Evolutionary conservation across 2,797 vertebrate species (phyloP).

Genomic region (Uromys caudimaculatus): DNA sequence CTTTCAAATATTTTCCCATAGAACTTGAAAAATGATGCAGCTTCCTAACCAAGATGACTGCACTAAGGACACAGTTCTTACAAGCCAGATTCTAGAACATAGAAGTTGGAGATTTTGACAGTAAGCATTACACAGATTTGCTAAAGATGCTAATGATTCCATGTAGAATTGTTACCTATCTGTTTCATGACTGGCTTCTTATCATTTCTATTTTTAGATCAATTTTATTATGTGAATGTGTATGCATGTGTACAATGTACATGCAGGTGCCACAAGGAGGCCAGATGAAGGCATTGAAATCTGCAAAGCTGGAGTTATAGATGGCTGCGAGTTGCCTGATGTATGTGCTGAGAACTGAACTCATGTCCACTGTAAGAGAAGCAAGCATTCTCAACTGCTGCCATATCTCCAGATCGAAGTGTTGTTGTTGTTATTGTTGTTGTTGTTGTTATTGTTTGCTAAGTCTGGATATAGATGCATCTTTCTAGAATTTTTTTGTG

Average conservation of each 20-base stretch:
- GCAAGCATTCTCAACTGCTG: neutral
- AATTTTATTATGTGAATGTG: neutral
- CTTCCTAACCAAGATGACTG: neutral
- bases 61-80: neutral
- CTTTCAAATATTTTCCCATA: neutral
- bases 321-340: no score
- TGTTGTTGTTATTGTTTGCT: neutral
- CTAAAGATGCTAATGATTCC: neutral
- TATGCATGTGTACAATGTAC: no score
- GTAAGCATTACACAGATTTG: neutral
- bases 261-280: neutral
- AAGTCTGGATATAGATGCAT: neutral
- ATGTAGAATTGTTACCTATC: neutral
- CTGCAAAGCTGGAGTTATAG: neutral
- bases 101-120: no score
- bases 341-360: neutral
- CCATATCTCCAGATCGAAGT: neutral
- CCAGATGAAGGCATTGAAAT: neutral
- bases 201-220: neutral
- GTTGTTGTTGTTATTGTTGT: neutral
- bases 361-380: neutral
- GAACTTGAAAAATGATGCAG: neutral
- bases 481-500: slow-evolving; percentile 31
- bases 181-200: neutral
- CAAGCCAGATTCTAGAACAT: neutral